Percentiles rank a stretch among this genome's conserved stretches.
Evolutionary conservation across 2,113 vertebrate genomes (phyloP).

Genomic region (Lichenostomus cassidix): DNA sequence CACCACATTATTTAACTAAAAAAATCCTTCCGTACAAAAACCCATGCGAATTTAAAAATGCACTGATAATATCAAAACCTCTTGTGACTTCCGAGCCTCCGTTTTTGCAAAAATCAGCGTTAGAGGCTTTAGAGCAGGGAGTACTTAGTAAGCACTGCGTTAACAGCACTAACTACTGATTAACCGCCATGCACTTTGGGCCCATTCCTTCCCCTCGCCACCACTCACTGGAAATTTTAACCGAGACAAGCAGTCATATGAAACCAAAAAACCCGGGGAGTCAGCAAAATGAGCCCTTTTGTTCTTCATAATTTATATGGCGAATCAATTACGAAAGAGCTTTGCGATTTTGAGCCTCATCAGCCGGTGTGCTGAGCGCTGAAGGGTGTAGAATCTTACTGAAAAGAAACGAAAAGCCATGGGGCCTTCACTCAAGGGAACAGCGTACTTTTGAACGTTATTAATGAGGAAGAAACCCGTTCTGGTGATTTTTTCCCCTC

Average conservation of each 20-base stretch:
- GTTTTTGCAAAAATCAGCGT: background rate
- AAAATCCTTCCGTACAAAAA: background rate
- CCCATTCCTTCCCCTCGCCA: background rate
- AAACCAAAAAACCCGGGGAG: background rate
- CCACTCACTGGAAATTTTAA: background rate
- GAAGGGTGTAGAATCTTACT: accelerated
- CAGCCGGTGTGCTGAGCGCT: background rate
- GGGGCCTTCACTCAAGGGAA: too few species aligned
- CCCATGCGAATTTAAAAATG: background rate
- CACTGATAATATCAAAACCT: background rate
- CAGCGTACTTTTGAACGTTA: background rate
- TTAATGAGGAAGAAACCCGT: accelerated
- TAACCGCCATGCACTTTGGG: background rate
- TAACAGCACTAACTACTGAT: background rate
- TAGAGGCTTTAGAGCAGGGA: background rate
- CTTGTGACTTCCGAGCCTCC: background rate
- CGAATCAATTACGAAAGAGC: background rate
- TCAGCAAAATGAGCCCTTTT: background rate
- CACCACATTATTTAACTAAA: background rate
- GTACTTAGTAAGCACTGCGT: background rate
- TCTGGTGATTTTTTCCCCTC: background rate
- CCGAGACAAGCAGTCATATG: background rate
- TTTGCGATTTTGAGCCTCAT: background rate
- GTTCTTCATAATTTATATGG: background rate
- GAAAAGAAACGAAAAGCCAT: background rate